Evolutionary conservation across 1,140 invertebrate species (phyloP).

Genomic region (Drosophila sproati): DNA sequence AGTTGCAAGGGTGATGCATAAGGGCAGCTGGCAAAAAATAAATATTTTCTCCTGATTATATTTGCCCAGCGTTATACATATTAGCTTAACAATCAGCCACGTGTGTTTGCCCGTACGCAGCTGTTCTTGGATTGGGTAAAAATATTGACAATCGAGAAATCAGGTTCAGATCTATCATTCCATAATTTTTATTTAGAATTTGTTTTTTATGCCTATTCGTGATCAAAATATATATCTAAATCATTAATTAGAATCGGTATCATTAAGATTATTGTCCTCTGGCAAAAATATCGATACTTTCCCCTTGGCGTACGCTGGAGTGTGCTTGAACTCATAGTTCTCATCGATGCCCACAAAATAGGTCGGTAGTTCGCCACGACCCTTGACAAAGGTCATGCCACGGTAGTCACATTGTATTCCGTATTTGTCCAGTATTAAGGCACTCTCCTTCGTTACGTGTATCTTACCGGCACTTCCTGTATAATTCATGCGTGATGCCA

Average conservation of each 20-base stretch:
- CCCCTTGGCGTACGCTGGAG: not conserved
- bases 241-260: too few relatives aligned
- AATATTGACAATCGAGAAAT: not conserved
- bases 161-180: not conserved
- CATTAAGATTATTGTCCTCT: too few relatives aligned
- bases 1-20: not conserved
- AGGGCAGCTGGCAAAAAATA: constrained; percentile 8
- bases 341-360: constrained; percentile 31
- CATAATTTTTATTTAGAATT: too few relatives aligned
- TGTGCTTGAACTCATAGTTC: constrained; percentile 9
- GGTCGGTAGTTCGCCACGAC: constrained; percentile 28
- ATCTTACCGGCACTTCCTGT: constrained; percentile 91
- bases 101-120: constrained; percentile 16
- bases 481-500: constrained; percentile 96
- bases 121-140: not conserved
- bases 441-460: constrained; percentile 91
- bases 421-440: constrained; percentile 86
- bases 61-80: constrained; percentile 36
- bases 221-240: too few relatives aligned
- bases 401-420: constrained; percentile 39
- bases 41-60: constrained; percentile 43
- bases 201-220: too few relatives aligned
- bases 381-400: constrained; percentile 40
- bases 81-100: constrained; percentile 39
- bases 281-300: not conserved